Evolutionary conservation across 1,140 invertebrate species (phyloP), one percentile per base, ranked within the genome.

Genomic region (Oryctes rhinoceros): DNA sequence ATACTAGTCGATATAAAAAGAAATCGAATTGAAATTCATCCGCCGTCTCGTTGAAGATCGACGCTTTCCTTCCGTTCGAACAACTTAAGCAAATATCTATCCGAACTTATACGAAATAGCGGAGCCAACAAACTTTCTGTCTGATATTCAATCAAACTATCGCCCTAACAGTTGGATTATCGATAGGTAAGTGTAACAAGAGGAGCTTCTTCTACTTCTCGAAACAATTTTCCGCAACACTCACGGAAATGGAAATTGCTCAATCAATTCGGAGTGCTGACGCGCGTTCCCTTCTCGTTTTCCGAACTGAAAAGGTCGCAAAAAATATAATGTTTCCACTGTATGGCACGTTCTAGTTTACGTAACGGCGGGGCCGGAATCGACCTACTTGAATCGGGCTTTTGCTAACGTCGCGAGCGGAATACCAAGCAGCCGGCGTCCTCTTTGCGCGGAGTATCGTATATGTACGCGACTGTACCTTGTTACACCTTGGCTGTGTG

Each of bases 261-360:
- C 65, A 71, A 71, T 35, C 65, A 71, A 71, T 71, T 24, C 30
- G 65, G 35, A 71, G 65, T 37, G 65, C 65, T 37, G 65, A 59
- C 53, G 18, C 53, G 15, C 15, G 39, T 44, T 7, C 39, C 39
- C 18, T 59, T 10, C 65, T 71, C 65, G 24, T 71, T 71, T 71
- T 15, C 65, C 10, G 35, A 71, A 71, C 65, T 71, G 24, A 71
- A 30, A 37, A 13, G 13, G 24, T 20, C 35, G 35, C 18, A 71
- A 71, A 71, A 71, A 71, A 37, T 71, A 71, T 71, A 71, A 71
- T 71, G 65, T 71, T 71, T 71, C 65, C 65, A 71, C 65, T 71
- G 65, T 24, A 71, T 71, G 24, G 65, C 65, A 71, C 65, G 65
- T 37, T 37, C 65, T 71, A 18, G 65, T 71, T 71, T 24, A 71